These are phyloP conservation scores for Patella depressa DNA, from an alignment of 2,888 invertebrate species.

Conservation along the genomic window DNA sequence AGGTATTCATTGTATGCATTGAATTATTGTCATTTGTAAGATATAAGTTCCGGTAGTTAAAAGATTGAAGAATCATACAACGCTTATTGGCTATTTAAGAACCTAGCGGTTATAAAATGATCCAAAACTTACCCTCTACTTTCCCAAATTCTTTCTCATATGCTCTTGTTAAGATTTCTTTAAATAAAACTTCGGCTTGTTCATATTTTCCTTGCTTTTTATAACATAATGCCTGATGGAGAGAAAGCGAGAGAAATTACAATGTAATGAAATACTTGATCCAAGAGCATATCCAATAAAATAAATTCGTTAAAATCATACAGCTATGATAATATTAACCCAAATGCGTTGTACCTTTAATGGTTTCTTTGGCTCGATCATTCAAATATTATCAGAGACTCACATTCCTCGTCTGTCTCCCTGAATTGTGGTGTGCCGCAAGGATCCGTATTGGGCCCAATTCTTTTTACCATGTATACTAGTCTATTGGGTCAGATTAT, in stretches of 20 bases:
- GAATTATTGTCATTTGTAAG: too few relatives aligned
- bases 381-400: too few relatives aligned
- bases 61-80: neutral
- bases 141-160: constrained; percentile 98
- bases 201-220: constrained; percentile 98
- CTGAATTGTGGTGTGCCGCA: too few relatives aligned
- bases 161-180: constrained; percentile 93
- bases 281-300: too few relatives aligned
- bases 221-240: constrained; percentile 88
- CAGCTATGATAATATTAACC: neutral
- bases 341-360: neutral
- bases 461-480: too few relatives aligned
- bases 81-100: neutral
- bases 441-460: too few relatives aligned
- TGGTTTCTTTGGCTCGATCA: too few relatives aligned
- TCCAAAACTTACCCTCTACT: constrained; percentile 84
- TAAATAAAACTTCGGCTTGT: constrained; percentile 98
- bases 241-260: neutral
- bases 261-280: neutral
- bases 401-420: too few relatives aligned
- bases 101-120: neutral
- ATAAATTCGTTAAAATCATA: neutral
- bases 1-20: neutral
- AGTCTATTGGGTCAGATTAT: too few relatives aligned
- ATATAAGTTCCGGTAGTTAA: too few relatives aligned